phyloP scores from a whole-genome alignment of 2,797 vertebrate species.

The Arremon brunneinucha region DNA sequence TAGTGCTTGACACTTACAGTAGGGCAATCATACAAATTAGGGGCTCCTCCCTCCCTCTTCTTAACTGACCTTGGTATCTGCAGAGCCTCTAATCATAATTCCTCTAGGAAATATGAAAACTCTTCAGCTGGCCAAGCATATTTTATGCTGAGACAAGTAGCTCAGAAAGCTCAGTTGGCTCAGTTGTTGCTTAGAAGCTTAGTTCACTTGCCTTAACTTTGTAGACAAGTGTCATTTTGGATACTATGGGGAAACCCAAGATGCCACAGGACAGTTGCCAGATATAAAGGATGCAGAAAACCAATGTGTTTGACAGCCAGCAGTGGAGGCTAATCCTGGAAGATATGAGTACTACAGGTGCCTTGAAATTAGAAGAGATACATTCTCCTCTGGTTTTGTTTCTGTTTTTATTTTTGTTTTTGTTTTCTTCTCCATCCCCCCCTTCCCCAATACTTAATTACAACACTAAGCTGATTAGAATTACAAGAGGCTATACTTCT shows the following conservation, averaged over 20 bases:
- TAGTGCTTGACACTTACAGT: rapidly evolving
- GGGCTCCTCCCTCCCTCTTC: too few relatives aligned
- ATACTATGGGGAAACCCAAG: background rate
- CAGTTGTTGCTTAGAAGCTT: background rate
- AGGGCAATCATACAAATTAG: background rate
- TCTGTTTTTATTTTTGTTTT: background rate
- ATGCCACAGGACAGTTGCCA: background rate
- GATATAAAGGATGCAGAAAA: background rate
- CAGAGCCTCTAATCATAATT: too few relatives aligned
- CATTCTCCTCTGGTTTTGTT: rapidly evolving
- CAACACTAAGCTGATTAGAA: background rate
- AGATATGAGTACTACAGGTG: background rate
- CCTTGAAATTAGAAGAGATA: background rate
- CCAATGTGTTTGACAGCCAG: background rate
- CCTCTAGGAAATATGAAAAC: background rate
- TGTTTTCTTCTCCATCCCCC: rapidly evolving
- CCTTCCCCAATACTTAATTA: background rate
- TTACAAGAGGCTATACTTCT: background rate
- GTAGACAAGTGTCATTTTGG: background rate
- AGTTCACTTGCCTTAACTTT: background rate
- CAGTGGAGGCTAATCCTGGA: background rate
- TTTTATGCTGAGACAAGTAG: background rate
- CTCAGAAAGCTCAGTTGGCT: background rate
- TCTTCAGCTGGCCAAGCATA: background rate
- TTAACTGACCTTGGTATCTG: too few relatives aligned